Evolutionary conservation across 2,113 vertebrate species (phyloP).

Genomic region (Crypturellus undulatus): DNA sequence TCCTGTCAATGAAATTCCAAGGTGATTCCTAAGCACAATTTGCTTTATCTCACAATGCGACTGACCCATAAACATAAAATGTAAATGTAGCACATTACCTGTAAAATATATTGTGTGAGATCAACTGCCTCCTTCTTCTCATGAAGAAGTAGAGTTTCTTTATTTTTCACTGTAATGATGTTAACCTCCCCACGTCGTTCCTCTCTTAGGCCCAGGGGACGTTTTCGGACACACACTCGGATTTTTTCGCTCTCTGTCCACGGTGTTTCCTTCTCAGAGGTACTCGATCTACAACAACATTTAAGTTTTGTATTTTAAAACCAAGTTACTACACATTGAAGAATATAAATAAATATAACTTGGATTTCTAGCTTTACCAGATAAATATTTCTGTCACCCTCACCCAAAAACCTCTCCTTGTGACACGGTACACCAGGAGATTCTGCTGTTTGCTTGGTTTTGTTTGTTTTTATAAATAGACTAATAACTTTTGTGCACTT

Average conservation of each 20-base stretch:
- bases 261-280: constrained; percentile 70
- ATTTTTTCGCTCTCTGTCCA: constrained; percentile 85
- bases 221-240: constrained; percentile 90
- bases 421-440: accelerated
- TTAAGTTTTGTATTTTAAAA: constrained; percentile 10
- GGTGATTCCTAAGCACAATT: neutral
- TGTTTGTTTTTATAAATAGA: neutral
- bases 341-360: neutral
- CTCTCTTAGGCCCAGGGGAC: constrained; percentile 83
- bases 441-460: neutral
- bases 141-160: constrained; percentile 85
- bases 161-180: constrained; percentile 82
- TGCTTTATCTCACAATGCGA: neutral
- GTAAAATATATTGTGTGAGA: constrained; percentile 88
- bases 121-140: constrained; percentile 92
- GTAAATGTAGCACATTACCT: constrained; percentile 76
- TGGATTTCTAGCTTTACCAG: neutral
- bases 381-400: neutral
- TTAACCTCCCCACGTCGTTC: constrained; percentile 83
- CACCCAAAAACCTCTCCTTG: neutral
- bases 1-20: neutral
- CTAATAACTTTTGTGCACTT: neutral
- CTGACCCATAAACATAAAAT: neutral
- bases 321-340: neutral
- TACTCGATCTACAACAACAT: constrained; percentile 63